phyloP scores from a whole-genome alignment of 2,797 vertebrate genomes.

The Periparus ater region DNA sequence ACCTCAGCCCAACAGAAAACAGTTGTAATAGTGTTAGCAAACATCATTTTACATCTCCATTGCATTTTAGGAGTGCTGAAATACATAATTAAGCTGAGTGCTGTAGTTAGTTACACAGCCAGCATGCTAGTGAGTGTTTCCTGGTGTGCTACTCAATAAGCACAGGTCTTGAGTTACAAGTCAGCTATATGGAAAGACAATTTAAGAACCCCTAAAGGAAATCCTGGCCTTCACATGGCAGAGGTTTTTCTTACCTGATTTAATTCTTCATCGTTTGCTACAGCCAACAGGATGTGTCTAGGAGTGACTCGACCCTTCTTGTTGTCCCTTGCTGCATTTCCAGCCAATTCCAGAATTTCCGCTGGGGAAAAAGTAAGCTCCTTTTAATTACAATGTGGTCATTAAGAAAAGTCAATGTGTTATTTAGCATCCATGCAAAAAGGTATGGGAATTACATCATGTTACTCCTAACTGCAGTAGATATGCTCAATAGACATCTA shows the following conservation, averaged over 20 bases:
- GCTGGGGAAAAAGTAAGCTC: conserved; percentile 73
- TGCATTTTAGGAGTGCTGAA: not conserved
- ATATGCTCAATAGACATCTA: not conserved
- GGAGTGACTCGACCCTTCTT: conserved; percentile 98
- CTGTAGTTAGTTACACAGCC: not conserved
- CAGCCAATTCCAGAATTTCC: conserved; percentile 97
- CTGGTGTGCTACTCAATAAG: not conserved
- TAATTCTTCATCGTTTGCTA: conserved; percentile 97
- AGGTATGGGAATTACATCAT: not conserved
- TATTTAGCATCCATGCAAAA: not conserved
- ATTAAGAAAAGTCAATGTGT: not conserved
- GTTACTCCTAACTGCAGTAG: not conserved
- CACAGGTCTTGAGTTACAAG: conserved; percentile 36
- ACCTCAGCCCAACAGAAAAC: not conserved
- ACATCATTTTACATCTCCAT: not conserved
- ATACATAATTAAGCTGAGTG: not conserved
- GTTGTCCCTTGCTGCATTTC: conserved; percentile 98
- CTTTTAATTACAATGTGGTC: conserved; percentile 15
- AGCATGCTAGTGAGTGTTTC: not conserved
- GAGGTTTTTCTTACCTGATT: conserved; percentile 86
- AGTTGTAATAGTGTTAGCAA: not conserved
- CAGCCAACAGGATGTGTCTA: conserved; percentile 89
- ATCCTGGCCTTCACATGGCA: not conserved
- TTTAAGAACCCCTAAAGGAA: conserved; percentile 28
- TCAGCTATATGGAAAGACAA: conserved; percentile 24